Base-by-base conservation (phyloP, 2,888 invertebrate genomes). In the Criorhina ranunculi region DNA sequence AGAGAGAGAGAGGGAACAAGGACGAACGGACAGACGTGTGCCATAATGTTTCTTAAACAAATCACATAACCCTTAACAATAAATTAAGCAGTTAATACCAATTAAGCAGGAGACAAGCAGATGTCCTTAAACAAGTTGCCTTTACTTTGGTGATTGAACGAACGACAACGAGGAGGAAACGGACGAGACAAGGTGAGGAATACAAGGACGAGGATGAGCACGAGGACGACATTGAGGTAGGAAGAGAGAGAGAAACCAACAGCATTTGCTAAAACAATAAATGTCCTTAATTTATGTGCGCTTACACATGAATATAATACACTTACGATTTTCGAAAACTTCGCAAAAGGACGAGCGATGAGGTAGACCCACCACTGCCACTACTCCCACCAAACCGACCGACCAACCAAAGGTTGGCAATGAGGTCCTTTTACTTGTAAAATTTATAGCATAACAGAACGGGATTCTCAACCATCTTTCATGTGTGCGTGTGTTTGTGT, bases 81-180 rank as follows among this genome's bases (percentile, higher is more conserved):
- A 90, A 90, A 90, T 90, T 90, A 88, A 88, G 88, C 88, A 89
- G 90, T 90, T 90, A 90, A 90, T 90, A 89, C 90, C 90, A 90
- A 90, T 90, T 90, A 90, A 90, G 89, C 89, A 90, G 90, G 83
- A 88, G 89, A 89, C 88, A 88, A 88, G 90, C 89, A 89, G 89
- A 88, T 89, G 88, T 89, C 89, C 88, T 88, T 88, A 89, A 88
- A 88, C 88, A 88, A 88, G 87, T 86, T 87, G 87, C 88, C 87
- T 83, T 87, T 73, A 72, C 55, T 59, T 55, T 69, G 59, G 69
- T 77, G 82, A 86, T 82, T 82, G 80, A 85, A 80, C 72, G 69
- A 42, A 77, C 44, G 64, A 51, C 24, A 31, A 29, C 33, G 51
- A 53, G 12, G 24, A 40, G 3, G 15, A 57, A 33, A 11, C 55